Conservation (phyloP, 2,113 vertebrate species). For the Henicopernis longicauda region DNA sequence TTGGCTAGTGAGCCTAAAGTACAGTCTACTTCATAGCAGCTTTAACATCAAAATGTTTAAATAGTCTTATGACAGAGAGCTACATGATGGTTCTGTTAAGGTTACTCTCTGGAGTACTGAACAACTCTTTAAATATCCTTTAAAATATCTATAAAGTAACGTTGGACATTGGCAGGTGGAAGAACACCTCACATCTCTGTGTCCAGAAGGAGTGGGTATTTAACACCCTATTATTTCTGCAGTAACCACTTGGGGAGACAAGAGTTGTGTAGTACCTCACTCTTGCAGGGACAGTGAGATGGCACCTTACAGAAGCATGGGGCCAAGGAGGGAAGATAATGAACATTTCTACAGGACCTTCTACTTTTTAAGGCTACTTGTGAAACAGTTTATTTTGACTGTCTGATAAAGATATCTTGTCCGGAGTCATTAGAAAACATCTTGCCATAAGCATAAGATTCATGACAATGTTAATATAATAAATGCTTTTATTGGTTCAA, state of each 20-base stretch:
- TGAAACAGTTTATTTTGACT: not conserved
- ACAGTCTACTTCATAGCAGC: not conserved
- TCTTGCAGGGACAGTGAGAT: not conserved
- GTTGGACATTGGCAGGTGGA: not conserved
- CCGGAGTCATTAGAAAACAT: not conserved
- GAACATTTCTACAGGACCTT: not conserved
- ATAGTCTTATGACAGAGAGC: not conserved
- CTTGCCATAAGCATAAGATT: not conserved
- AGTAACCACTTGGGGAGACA: not conserved
- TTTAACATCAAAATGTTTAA: not conserved
- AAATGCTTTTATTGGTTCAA: not conserved
- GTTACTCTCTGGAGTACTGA: not conserved
- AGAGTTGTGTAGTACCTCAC: not conserved
- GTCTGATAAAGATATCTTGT: not conserved
- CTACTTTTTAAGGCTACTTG: not conserved
- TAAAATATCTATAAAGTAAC: not conserved
- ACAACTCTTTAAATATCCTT: not conserved
- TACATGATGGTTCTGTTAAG: not conserved
- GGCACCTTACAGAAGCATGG: fast-evolving
- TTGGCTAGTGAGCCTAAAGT: not conserved
- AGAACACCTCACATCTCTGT: not conserved
- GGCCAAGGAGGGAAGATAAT: not conserved
- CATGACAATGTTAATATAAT: not conserved
- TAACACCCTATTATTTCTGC: not conserved
- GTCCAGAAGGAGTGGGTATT: not conserved